phyloP scores from a whole-genome alignment of 92 coral and sea anemone genomes.

The Parazoanthus swiftii region DNA sequence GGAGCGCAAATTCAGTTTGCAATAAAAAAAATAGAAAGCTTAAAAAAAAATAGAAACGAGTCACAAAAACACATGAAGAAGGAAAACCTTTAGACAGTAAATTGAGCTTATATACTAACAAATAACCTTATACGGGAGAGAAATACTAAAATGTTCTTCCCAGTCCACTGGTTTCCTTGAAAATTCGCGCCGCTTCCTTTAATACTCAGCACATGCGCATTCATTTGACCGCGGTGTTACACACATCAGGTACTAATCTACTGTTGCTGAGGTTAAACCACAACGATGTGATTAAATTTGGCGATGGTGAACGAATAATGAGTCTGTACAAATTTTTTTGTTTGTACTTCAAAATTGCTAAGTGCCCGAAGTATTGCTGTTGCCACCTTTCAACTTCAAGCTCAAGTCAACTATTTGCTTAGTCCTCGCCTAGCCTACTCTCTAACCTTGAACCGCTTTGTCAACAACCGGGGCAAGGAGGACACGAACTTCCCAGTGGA shows the following conservation, averaged over 20 bases:
- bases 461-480: constrained; percentile 50
- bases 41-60: constrained; percentile 3
- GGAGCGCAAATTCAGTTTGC: not conserved
- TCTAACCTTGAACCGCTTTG: constrained; percentile 70
- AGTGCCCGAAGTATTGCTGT: constrained; percentile 67
- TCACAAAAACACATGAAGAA: not conserved
- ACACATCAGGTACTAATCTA: too few relatives aligned
- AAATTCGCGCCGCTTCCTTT: not conserved
- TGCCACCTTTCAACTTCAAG: constrained; percentile 55
- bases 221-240: constrained; percentile 1
- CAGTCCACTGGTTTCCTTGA: not conserved
- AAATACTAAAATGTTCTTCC: not conserved
- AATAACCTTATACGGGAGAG: not conserved
- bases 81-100: not conserved
- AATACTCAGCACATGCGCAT: not conserved
- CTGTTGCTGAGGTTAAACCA: constrained; percentile 13
- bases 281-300: constrained; percentile 62
- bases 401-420: constrained; percentile 56
- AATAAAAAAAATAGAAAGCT: not conserved
- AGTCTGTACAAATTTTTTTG: constrained; percentile 61
- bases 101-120: not conserved
- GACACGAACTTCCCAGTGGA: constrained; percentile 65
- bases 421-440: constrained; percentile 64
- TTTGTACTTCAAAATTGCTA: constrained; percentile 52
- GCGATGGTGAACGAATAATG: constrained; percentile 43